Evolutionary conservation across 2,113 vertebrate species (phyloP).

Genomic region (Mionectes macconnelli): DNA sequence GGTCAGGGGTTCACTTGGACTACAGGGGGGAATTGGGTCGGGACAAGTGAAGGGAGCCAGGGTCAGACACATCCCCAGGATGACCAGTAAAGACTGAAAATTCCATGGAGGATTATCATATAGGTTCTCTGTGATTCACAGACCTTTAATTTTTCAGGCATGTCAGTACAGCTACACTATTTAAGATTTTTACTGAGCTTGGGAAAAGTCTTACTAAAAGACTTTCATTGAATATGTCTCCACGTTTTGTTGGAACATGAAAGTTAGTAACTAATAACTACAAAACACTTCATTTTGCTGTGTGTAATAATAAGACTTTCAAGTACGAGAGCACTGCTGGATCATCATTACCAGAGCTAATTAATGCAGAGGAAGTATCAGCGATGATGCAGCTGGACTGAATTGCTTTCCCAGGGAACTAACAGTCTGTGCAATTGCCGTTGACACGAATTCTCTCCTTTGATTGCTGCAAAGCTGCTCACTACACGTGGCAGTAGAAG

Average conservation of each 20-base stretch:
- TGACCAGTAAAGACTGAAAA: not conserved
- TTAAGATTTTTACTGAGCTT: not conserved
- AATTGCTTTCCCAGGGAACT: not conserved
- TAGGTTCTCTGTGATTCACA: not conserved
- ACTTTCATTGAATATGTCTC: not conserved
- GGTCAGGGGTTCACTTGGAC: not conserved
- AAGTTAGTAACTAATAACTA: not conserved
- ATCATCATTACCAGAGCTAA: not conserved
- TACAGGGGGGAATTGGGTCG: fast-evolving
- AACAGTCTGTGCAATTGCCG: not conserved
- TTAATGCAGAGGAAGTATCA: not conserved
- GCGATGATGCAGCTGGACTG: not conserved
- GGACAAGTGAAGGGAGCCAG: not conserved
- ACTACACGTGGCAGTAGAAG: not conserved
- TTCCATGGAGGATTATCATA: not conserved
- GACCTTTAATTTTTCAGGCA: not conserved
- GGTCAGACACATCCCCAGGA: not conserved
- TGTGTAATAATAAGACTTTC: not conserved
- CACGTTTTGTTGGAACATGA: not conserved
- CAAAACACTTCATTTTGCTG: not conserved
- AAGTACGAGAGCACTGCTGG: not conserved
- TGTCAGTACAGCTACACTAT: not conserved
- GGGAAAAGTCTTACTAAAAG: not conserved
- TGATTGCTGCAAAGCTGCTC: not conserved
- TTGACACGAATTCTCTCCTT: not conserved